Conservation (phyloP, 2,113 vertebrate genomes). For the Gopherus flavomarginatus region DNA sequence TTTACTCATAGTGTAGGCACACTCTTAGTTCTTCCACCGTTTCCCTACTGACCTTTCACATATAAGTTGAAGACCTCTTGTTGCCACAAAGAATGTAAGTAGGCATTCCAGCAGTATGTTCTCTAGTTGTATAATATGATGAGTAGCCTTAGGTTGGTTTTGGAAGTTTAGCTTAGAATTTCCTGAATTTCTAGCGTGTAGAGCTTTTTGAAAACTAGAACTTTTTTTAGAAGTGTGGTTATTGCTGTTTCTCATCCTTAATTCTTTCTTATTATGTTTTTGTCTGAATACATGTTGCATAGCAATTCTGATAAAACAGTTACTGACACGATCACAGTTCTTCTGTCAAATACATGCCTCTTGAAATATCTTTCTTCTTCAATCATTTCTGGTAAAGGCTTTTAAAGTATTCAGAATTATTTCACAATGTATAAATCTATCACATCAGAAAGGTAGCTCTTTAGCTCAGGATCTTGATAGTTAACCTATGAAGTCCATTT, state of each 20-base stretch:
- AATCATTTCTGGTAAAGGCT: neutral
- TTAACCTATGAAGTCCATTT: conserved; percentile 15
- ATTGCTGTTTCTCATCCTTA: neutral
- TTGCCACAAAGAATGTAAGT: neutral
- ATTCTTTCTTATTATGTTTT: neutral
- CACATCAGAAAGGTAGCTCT: neutral
- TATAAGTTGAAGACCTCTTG: neutral
- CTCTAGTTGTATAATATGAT: neutral
- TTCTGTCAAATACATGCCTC: neutral
- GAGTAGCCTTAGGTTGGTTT: neutral
- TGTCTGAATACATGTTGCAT: neutral
- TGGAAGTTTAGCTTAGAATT: neutral
- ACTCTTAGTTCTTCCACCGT: neutral
- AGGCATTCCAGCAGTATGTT: neutral
- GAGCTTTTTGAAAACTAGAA: neutral
- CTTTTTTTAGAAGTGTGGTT: neutral
- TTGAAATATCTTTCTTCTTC: neutral
- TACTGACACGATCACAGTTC: neutral
- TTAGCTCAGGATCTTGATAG: neutral
- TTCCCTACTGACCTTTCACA: neutral
- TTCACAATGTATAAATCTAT: neutral
- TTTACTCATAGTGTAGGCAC: neutral
- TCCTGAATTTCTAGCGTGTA: neutral
- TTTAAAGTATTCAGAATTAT: neutral
- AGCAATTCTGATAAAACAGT: neutral